Conservation (phyloP, 2,113 vertebrate species). For the Cottus gobio region DNA sequence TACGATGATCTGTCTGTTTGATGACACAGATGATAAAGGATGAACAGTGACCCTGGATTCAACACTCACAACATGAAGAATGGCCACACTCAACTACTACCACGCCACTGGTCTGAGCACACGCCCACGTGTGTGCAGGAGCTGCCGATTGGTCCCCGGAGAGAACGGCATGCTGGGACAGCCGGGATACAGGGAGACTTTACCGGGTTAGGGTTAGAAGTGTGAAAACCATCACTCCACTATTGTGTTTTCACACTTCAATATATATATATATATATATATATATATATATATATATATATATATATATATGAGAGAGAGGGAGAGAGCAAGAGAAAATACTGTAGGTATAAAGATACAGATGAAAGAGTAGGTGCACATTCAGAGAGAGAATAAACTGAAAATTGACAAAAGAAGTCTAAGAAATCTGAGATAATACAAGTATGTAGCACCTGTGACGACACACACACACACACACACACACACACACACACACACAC, state of each 20-base stretch:
- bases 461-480: too few species aligned
- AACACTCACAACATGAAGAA: constrained; percentile 31
- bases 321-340: constrained; percentile 79
- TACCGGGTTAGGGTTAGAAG: constrained; percentile 11
- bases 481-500: too few species aligned
- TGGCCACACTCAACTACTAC: constrained; percentile 12
- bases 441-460: constrained; percentile 13
- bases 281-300: too few species aligned
- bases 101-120: neutral
- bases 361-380: constrained; percentile 37
- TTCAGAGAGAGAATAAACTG: constrained; percentile 46
- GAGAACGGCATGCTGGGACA: constrained; percentile 14
- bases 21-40: constrained; percentile 1
- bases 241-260: too few species aligned
- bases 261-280: too few species aligned
- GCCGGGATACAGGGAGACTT: constrained; percentile 13
- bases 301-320: too few species aligned
- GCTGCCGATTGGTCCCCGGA: neutral
- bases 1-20: neutral
- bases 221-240: constrained; percentile 53
- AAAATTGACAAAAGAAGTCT: constrained; percentile 18
- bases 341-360: constrained; percentile 79
- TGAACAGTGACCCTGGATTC: constrained; percentile 5
- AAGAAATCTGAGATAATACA: constrained; percentile 7
- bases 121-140: neutral